Conservation (phyloP, 2,113 vertebrate species). For the Tragulus kanchil region DNA sequence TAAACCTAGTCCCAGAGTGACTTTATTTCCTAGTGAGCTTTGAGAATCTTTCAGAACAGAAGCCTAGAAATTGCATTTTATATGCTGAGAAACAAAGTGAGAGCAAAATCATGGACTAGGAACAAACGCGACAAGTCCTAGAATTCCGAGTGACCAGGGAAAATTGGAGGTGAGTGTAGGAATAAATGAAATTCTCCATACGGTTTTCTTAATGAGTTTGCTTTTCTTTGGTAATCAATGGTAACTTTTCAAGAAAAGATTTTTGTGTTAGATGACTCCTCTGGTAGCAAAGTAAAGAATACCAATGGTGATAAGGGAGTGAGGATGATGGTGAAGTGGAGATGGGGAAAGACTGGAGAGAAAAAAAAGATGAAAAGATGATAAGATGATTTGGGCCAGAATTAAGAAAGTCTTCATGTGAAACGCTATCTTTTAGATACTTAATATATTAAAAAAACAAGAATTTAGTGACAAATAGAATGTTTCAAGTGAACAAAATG, state of each 20-base stretch:
- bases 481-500: neutral
- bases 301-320: neutral
- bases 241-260: neutral
- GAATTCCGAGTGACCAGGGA: neutral
- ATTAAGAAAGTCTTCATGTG: neutral
- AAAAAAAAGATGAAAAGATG: neutral
- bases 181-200: neutral
- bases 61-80: neutral
- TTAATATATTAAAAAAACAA: neutral
- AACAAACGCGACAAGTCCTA: neutral
- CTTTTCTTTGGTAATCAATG: neutral
- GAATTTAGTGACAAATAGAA: neutral
- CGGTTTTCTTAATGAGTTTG: slow-evolving; percentile 31
- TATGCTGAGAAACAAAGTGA: neutral
- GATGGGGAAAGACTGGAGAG: neutral
- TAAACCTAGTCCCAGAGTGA: neutral
- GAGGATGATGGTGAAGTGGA: neutral
- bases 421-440: neutral
- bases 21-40: neutral
- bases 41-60: neutral
- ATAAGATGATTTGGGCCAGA: neutral
- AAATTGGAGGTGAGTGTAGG: neutral
- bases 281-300: neutral
- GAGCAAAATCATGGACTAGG: neutral
- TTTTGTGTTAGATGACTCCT: neutral